These are phyloP conservation scores for Psylliodes chrysocephalus DNA, from an alignment of 2,888 invertebrate species.

Conservation along the genomic window DNA sequence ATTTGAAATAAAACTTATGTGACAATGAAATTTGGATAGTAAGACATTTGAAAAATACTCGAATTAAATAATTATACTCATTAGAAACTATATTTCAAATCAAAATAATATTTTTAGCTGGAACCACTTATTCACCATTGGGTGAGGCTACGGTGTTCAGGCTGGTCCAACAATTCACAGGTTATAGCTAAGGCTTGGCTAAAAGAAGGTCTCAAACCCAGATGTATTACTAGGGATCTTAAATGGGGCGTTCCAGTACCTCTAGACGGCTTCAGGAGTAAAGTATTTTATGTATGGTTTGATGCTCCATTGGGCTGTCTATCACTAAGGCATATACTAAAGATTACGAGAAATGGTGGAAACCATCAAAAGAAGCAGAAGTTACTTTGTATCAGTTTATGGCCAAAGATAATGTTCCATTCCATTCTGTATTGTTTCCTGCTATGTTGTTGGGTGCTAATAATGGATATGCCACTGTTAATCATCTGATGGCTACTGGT, in stretches of 20 bases:
- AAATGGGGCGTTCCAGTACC: slow-evolving; percentile 99
- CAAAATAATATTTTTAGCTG: slow-evolving; percentile 65
- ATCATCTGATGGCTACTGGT: slow-evolving; percentile 93
- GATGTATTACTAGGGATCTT: slow-evolving; percentile 96
- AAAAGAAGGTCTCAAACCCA: slow-evolving; percentile 89
- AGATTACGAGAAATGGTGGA: slow-evolving; percentile 96
- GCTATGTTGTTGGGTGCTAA: slow-evolving; percentile 86
- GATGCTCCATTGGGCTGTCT: slow-evolving; percentile 98
- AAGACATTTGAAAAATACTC: too few relatives aligned
- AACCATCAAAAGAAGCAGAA: slow-evolving; percentile 67
- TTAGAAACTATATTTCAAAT: background rate
- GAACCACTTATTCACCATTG: slow-evolving; percentile 80
- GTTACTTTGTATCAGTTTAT: slow-evolving; percentile 95
- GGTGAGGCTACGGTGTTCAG: slow-evolving; percentile 71
- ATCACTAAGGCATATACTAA: slow-evolving; percentile 92
- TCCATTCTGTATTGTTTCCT: slow-evolving; percentile 97
- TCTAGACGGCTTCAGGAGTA: slow-evolving; percentile 82
- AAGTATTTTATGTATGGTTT: slow-evolving; percentile 99
- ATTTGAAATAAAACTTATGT: too few relatives aligned
- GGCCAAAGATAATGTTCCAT: slow-evolving; percentile 99
- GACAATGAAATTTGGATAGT: too few relatives aligned
- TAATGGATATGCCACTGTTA: slow-evolving; percentile 83
- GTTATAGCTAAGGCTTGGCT: slow-evolving; percentile 93
- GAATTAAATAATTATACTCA: too few relatives aligned
- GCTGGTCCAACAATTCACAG: slow-evolving; percentile 85